Evolutionary conservation across 1,140 invertebrate species (phyloP), one percentile per base, ranked within the genome.

Genomic region (Zophobas morio): DNA sequence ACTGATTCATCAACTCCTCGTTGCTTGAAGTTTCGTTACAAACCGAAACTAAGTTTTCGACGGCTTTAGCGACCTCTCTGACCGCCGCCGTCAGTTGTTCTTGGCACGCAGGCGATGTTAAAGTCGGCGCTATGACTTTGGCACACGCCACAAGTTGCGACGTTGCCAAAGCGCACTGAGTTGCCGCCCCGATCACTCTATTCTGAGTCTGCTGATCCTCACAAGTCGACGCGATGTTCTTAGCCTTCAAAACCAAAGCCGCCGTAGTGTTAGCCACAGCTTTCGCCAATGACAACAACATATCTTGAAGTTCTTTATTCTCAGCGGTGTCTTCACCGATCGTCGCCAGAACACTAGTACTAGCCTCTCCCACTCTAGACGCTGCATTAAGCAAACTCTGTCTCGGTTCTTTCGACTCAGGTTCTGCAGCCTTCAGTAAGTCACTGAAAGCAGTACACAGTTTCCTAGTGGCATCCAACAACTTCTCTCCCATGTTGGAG

Each of bases 231-330:
- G 98, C 96, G 60, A 97, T 95, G 82, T 94, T 95, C 88, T 99
- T 98, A 0, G 98, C 97, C 84, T 97, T 96, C 51, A 98, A 89
- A 2, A 99, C 98, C 1, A 99, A 87, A 6, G 95, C 95, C 8
- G 98, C 97, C 0, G 98, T 99, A 1, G 97, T 96, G 86, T 98
- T 99, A 20, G 98, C 98, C 3, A 99, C 97, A 0, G 96, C 95
- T 87, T 99, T 99, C 0, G 98, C 96, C 56, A 98, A 88, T 0
- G 95, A 94, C 1, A 99, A 87, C 0, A 98, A 89, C 87, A 96
- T 94, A 81, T 98, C 96, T 85, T 92, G 89, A 0, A 94, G 89
- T 82, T 96, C 94, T 74, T 93, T 90, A 84, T 92, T 94, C 46
- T 93, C 91, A 34, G 92, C 92, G 36, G 94, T 94, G 71, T 97